Evolutionary conservation across 2,888 invertebrate genomes (phyloP).

Genomic region (Nebria brevicollis): DNA sequence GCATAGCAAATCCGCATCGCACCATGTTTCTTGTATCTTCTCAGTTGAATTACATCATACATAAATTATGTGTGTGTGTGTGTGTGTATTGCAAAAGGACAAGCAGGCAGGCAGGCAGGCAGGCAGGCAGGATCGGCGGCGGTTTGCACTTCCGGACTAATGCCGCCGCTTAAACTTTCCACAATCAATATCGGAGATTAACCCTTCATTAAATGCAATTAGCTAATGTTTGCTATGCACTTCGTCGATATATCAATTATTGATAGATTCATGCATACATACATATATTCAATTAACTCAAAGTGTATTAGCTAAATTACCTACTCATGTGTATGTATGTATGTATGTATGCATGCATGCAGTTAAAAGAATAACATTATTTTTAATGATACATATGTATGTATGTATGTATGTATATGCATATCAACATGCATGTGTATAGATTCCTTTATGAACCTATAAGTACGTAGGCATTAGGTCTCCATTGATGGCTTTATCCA

Average conservation of each 20-base stretch:
- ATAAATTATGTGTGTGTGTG: neutral
- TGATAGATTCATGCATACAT: neutral
- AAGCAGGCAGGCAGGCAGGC: neutral
- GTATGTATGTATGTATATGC: neutral
- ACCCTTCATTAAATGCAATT: slow-evolving; percentile 40
- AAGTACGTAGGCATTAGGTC: neutral
- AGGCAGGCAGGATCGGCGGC: neutral
- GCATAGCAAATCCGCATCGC: neutral
- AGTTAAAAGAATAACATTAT: too few species aligned
- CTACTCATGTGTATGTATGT: neutral
- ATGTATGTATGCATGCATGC: too few species aligned
- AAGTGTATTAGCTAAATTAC: neutral
- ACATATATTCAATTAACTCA: neutral
- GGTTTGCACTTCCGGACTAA: neutral
- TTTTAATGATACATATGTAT: too few species aligned
- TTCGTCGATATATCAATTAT: neutral
- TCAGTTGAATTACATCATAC: neutral
- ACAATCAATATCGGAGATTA: slow-evolving; percentile 38
- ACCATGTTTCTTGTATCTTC: neutral
- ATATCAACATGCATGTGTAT: neutral
- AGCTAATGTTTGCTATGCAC: slow-evolving; percentile 32
- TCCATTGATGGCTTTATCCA: too few species aligned
- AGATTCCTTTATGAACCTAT: neutral
- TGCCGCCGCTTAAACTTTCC: slow-evolving; percentile 11
- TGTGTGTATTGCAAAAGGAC: neutral